These are phyloP conservation scores for Alfaro cultratus DNA, from an alignment of 2,797 vertebrate species.

Conservation along the genomic window DNA sequence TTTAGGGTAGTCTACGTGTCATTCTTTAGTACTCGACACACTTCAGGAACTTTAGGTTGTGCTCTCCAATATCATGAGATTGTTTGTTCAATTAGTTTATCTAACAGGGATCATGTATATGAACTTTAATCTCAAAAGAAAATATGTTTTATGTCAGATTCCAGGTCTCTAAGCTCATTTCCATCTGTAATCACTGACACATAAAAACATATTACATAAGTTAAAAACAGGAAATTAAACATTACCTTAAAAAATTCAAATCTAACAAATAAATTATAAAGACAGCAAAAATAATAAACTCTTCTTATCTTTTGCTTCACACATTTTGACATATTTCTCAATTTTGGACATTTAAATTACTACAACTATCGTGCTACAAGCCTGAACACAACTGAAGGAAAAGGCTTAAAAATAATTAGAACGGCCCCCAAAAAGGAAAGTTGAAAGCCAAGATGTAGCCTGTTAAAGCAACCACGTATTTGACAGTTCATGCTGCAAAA, in stretches of 20 bases:
- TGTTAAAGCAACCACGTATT: neutral
- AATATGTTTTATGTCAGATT: neutral
- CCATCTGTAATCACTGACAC: neutral
- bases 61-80: neutral
- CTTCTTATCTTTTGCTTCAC: neutral
- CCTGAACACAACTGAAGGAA: neutral
- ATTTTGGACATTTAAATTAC: neutral
- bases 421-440: neutral
- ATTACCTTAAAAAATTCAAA: neutral
- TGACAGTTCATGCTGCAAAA: neutral
- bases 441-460: conserved; percentile 16
- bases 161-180: neutral
- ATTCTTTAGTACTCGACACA: neutral
- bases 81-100: neutral
- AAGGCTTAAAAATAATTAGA: neutral
- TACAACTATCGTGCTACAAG: neutral
- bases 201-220: neutral
- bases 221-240: neutral
- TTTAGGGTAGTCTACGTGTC: neutral
- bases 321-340: neutral
- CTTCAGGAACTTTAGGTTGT: neutral
- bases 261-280: neutral
- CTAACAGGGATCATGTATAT: neutral
- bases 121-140: neutral
- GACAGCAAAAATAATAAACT: neutral